Evolutionary conservation across 2,888 invertebrate species (phyloP), one percentile per base, ranked within the genome.

Genomic region (Cantharis rufa): DNA sequence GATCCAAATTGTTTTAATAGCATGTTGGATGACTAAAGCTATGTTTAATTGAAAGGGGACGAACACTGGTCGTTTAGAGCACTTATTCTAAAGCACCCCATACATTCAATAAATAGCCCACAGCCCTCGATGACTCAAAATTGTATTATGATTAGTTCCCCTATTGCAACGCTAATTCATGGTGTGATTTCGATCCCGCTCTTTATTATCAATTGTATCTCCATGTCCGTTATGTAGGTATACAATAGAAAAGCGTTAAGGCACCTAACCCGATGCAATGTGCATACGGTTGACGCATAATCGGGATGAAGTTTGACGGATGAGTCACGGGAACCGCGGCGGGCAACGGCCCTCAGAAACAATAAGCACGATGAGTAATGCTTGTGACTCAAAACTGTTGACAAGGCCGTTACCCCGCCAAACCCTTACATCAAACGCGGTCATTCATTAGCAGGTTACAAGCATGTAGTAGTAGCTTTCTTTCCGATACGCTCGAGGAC

Each of bases 351-450:
- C 86, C 85, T 85, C 83, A 80, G 78, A 84, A 84, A 85, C 85
- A 86, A 85, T 85, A 83, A 84, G 82, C 84, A 79, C 83, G 86
- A 87, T 87, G 87, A 87, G 86, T 87, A 87, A 87, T 86, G 82
- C 83, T 80, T 82, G 80, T 86, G 86, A 86, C 85, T 86, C 87
- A 87, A 86, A 86, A 85, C 84, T 83, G 80, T 82, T 81, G 83
- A 83, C 86, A 87, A 87, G 87, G 86, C 85, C 87, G 86, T 84
- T 85, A 84, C 83, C 82, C 82, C 82, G 84, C 82, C 84, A 81
- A 80, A 80, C 79, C 79, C 77, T 77, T 75, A 75, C 66, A 78
- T 64, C 71, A 62, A 71, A 70, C 72, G 70, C 74, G 71, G 62
- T 71, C 72, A 78, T 78, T 78, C 63, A 75, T 74, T 69, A 71